phyloP scores from a whole-genome alignment of 1,140 invertebrate species.

The Euura saliciscinereae region DNA sequence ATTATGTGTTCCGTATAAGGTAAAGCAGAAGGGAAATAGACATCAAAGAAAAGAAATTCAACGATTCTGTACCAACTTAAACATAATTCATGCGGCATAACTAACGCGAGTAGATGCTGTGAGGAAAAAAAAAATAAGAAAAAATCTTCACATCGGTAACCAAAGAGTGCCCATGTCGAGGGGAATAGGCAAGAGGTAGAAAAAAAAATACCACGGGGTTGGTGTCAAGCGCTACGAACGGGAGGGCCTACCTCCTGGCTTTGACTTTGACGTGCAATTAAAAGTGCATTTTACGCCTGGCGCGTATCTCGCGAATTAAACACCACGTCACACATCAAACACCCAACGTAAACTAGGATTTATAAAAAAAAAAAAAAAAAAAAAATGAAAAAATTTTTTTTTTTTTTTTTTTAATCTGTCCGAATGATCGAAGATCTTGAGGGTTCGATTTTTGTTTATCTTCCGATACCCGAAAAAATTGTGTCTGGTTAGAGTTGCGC shows the following conservation, averaged over 20 bases:
- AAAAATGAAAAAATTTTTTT: background rate
- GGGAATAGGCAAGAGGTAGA: too few species aligned
- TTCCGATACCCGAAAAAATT: background rate
- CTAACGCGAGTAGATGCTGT: background rate
- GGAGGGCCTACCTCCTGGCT: slow-evolving; percentile 19
- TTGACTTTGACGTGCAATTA: slow-evolving; percentile 44
- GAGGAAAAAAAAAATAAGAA: too few species aligned
- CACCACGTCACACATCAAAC: background rate
- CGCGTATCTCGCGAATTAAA: slow-evolving; percentile 3
- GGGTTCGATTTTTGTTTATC: too few species aligned
- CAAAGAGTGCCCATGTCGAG: too few species aligned
- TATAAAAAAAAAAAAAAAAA: background rate
- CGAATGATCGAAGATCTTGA: too few species aligned
- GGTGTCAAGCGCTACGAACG: too few species aligned
- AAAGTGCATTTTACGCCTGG: slow-evolving; percentile 42
- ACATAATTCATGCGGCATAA: background rate
- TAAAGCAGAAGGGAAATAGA: too few species aligned
- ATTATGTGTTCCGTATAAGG: too few species aligned
- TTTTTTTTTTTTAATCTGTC: background rate
- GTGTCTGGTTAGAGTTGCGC: background rate
- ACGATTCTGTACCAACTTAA: background rate
- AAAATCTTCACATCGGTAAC: too few species aligned
- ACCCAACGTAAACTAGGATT: too few species aligned
- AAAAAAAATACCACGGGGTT: too few species aligned
- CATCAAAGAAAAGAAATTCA: too few species aligned